Evolutionary conservation across 2,113 vertebrate genomes (phyloP).

Genomic region (Stegastes partitus): DNA sequence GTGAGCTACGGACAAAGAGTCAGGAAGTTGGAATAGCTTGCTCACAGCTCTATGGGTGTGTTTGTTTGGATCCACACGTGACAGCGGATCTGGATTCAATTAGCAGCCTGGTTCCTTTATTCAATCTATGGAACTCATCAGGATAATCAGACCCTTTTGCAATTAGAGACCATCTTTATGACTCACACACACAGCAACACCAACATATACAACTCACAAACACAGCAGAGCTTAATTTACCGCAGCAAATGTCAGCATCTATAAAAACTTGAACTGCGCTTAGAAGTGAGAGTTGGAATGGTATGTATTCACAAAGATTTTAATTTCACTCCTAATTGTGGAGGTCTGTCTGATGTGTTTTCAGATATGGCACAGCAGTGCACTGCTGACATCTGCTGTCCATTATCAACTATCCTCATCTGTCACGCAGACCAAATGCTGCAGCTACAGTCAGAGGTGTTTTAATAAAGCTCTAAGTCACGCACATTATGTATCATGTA

Average conservation of each 20-base stretch:
- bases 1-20: slow-evolving; percentile 64
- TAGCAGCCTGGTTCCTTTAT: slow-evolving; percentile 43
- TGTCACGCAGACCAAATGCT: slow-evolving; percentile 4
- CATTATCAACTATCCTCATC: slow-evolving; percentile 52
- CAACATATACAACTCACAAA: slow-evolving; percentile 11
- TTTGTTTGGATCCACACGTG: slow-evolving; percentile 78
- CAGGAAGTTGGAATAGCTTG: slow-evolving; percentile 65
- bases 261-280: background rate
- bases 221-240: background rate
- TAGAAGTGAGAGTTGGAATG: background rate
- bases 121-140: slow-evolving; percentile 54
- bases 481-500: background rate
- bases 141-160: slow-evolving; percentile 27
- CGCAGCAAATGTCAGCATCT: background rate
- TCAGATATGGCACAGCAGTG: slow-evolving; percentile 22
- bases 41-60: slow-evolving; percentile 72
- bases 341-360: slow-evolving; percentile 12
- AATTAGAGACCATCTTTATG: slow-evolving; percentile 21
- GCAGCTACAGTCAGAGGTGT: background rate
- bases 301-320: background rate
- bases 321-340: background rate
- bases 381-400: slow-evolving; percentile 85
- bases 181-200: slow-evolving; percentile 10
- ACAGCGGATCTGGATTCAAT: slow-evolving; percentile 72
- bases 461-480: background rate